Evolutionary conservation across 2,888 invertebrate genomes (phyloP).

Genomic region (Tetrapedia diversipes): DNA sequence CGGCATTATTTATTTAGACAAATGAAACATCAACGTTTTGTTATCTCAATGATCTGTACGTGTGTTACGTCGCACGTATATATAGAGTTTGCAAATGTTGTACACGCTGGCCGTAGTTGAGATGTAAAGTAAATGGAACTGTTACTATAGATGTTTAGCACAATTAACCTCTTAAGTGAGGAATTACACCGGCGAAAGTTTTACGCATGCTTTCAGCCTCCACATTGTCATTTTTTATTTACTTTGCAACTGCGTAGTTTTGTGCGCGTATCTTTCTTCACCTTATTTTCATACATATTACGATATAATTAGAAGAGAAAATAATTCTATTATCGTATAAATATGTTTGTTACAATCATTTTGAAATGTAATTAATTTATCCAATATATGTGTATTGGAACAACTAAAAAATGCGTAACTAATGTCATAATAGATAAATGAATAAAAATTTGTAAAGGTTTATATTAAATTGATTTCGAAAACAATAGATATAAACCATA

Average conservation of each 20-base stretch:
- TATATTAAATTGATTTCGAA: neutral
- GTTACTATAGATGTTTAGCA: slow-evolving; percentile 26
- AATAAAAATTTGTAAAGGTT: neutral
- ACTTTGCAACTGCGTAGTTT: neutral
- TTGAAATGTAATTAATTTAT: neutral
- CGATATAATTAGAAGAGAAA: too few species aligned
- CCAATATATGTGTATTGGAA: neutral
- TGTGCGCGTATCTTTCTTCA: neutral
- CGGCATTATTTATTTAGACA: slow-evolving; percentile 21
- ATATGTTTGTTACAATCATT: neutral
- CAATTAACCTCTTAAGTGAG: slow-evolving; percentile 42
- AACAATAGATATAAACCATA: too few species aligned
- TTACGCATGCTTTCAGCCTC: slow-evolving; percentile 3
- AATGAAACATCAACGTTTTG: slow-evolving; percentile 11
- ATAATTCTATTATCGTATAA: too few species aligned
- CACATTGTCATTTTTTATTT: neutral
- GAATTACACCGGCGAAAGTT: slow-evolving; percentile 37
- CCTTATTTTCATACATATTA: too few species aligned
- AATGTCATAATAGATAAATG: neutral
- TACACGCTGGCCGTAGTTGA: slow-evolving; percentile 1
- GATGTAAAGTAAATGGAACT: slow-evolving; percentile 36
- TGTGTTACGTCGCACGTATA: neutral
- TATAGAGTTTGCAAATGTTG: slow-evolving; percentile 5
- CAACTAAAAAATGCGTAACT: neutral
- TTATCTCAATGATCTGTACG: slow-evolving; percentile 9